Conservation (phyloP, 2,888 invertebrate species). For the Argyra leucocephala region DNA sequence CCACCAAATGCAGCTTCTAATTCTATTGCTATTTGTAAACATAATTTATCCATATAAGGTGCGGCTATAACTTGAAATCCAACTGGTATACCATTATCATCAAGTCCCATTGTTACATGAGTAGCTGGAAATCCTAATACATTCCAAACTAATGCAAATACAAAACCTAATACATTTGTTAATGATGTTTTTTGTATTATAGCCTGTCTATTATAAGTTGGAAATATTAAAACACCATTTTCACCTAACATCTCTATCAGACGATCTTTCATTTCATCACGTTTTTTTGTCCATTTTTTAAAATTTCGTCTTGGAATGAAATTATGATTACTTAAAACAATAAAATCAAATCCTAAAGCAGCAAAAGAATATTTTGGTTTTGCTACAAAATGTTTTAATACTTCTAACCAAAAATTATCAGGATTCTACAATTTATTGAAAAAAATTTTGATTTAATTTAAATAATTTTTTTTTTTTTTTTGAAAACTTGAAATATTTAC, state of each 20-base stretch:
- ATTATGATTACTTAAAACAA: slow-evolving; percentile 38
- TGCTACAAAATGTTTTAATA: slow-evolving; percentile 37
- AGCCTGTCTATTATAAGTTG: slow-evolving; percentile 56
- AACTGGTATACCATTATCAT: slow-evolving; percentile 56
- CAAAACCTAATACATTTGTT: slow-evolving; percentile 49
- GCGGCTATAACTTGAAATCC: slow-evolving; percentile 70
- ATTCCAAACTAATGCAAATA: slow-evolving; percentile 61
- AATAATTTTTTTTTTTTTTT: no score
- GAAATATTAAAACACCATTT: slow-evolving; percentile 64
- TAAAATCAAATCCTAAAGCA: slow-evolving; percentile 45
- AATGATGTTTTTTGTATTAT: slow-evolving; percentile 56
- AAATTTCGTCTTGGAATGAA: slow-evolving; percentile 37
- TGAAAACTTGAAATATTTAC: slow-evolving; percentile 16
- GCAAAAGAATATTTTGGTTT: slow-evolving; percentile 44
- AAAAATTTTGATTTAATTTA: not conserved
- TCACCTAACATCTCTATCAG: slow-evolving; percentile 52
- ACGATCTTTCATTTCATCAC: slow-evolving; percentile 14
- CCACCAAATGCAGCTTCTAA: slow-evolving; percentile 73
- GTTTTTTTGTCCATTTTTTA: not conserved
- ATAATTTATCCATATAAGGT: slow-evolving; percentile 66
- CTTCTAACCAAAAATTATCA: slow-evolving; percentile 33
- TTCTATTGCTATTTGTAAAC: slow-evolving; percentile 68
- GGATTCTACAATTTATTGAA: slow-evolving; percentile 27
- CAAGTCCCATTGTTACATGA: slow-evolving; percentile 60
- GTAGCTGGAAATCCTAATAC: slow-evolving; percentile 66